A percentile compares a stretch with the other conserved stretches of the same genome.
Conservation (phyloP, 2,113 vertebrate species). For the Anarrhichthys ocellatus region DNA sequence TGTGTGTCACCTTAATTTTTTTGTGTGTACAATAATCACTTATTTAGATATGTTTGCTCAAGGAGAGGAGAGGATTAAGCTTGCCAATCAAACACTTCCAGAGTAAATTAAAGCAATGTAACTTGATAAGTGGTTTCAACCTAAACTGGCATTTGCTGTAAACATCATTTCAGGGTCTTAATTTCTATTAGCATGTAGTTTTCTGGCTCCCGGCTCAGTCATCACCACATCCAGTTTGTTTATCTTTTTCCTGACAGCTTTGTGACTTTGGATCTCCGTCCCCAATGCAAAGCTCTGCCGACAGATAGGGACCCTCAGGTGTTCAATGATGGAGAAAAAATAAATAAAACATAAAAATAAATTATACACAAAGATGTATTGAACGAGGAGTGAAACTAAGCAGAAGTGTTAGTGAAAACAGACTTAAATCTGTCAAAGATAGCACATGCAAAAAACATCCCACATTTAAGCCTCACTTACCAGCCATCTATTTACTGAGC, state of each 20-base stretch:
- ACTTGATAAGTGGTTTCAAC: constrained; percentile 22
- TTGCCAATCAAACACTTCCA: constrained; percentile 24
- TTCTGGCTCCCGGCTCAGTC: constrained; percentile 36
- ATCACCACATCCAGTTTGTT: constrained; percentile 49
- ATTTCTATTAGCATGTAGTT: constrained; percentile 43
- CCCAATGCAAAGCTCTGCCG: constrained; percentile 40
- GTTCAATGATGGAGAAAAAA: constrained; percentile 30
- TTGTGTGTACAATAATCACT: neutral
- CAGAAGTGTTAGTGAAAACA: constrained; percentile 12
- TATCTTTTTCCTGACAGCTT: constrained; percentile 56
- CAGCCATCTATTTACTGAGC: neutral
- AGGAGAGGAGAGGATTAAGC: constrained; percentile 41
- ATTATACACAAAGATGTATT: constrained; percentile 25
- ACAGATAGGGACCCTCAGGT: constrained; percentile 42
- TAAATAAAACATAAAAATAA: constrained; percentile 6
- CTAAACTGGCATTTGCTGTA: constrained; percentile 6
- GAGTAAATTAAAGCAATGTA: constrained; percentile 3
- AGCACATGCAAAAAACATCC: neutral
- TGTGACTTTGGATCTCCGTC: constrained; percentile 57
- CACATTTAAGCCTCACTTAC: neutral
- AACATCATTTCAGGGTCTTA: constrained; percentile 46
- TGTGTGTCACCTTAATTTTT: constrained; percentile 23
- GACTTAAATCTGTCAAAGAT: neutral
- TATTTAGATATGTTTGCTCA: constrained; percentile 21
- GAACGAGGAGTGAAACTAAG: constrained; percentile 12